Conservation (phyloP, 2,888 invertebrate genomes). For the Diadromus collaris region DNA sequence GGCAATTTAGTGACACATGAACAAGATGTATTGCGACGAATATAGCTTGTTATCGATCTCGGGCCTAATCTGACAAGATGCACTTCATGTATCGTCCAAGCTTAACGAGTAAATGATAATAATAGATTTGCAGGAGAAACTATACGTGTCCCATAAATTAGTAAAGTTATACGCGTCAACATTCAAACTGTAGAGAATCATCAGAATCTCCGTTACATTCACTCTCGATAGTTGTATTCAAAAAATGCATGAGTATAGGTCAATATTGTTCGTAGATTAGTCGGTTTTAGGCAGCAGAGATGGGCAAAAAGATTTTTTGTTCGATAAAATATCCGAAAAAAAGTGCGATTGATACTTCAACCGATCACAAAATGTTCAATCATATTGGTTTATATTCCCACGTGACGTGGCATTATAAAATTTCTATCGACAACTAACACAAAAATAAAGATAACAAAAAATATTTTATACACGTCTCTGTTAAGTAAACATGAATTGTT, state of each 20-base stretch:
- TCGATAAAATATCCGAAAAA: not conserved
- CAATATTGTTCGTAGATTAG: slow-evolving; percentile 67
- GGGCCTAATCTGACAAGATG: slow-evolving; percentile 69
- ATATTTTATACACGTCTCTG: slow-evolving; percentile 5
- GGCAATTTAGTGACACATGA: slow-evolving; percentile 51
- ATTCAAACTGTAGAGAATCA: slow-evolving; percentile 1
- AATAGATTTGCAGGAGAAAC: slow-evolving; percentile 13
- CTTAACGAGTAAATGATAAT: slow-evolving; percentile 36
- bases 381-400: not conserved
- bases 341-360: not conserved
- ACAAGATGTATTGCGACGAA: slow-evolving; percentile 57
- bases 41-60: slow-evolving; percentile 65
- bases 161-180: slow-evolving; percentile 11
- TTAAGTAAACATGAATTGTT: slow-evolving; percentile 10
- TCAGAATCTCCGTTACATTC: slow-evolving; percentile 7
- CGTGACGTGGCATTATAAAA: not conserved
- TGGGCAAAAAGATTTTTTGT: not conserved
- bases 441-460: not conserved
- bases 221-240: slow-evolving; percentile 57
- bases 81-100: slow-evolving; percentile 57
- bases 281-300: slow-evolving; percentile 66
- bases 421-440: not conserved
- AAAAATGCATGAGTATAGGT: slow-evolving; percentile 65
- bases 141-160: slow-evolving; percentile 12
- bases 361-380: not conserved